A percentile compares a stretch with the other conserved stretches of the same genome.
Evolutionary conservation across 2,888 invertebrate species (phyloP).

Genomic region (Hyalella azteca): DNA sequence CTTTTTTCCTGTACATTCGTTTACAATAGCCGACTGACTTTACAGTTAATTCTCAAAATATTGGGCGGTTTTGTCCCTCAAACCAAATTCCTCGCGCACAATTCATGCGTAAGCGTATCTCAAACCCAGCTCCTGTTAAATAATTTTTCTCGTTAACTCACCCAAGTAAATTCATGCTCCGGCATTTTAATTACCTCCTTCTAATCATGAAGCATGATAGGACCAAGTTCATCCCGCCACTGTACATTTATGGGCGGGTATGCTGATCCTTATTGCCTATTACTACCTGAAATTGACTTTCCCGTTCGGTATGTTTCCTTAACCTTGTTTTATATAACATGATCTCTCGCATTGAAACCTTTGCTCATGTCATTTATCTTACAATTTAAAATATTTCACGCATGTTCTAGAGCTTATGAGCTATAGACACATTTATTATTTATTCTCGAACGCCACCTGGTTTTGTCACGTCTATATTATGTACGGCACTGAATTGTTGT

Average conservation of each 20-base stretch:
- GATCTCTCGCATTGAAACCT: not conserved
- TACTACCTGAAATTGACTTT: not conserved
- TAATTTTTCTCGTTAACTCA: not conserved
- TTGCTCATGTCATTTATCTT: not conserved
- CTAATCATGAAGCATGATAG: not conserved
- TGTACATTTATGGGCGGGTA: not conserved
- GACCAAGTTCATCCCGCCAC: not conserved
- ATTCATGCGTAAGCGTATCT: too few relatives aligned
- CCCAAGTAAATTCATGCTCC: not conserved
- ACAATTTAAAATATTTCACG: not conserved
- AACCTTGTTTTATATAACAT: not conserved
- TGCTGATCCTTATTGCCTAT: not conserved
- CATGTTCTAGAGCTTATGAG: conserved; percentile 16
- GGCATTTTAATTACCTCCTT: not conserved
- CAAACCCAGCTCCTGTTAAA: too few relatives aligned
- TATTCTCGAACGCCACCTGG: too few relatives aligned
- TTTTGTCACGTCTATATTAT: too few relatives aligned
- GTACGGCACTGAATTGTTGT: too few relatives aligned
- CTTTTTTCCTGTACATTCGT: too few relatives aligned
- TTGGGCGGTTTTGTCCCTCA: too few relatives aligned
- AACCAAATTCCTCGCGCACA: too few relatives aligned
- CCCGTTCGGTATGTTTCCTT: not conserved
- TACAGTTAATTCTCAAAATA: too few relatives aligned
- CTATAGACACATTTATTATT: not conserved
- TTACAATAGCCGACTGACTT: too few relatives aligned